These are phyloP conservation scores for Merodon equestris DNA, from an alignment of 2,888 invertebrate species.

Conservation along the genomic window DNA sequence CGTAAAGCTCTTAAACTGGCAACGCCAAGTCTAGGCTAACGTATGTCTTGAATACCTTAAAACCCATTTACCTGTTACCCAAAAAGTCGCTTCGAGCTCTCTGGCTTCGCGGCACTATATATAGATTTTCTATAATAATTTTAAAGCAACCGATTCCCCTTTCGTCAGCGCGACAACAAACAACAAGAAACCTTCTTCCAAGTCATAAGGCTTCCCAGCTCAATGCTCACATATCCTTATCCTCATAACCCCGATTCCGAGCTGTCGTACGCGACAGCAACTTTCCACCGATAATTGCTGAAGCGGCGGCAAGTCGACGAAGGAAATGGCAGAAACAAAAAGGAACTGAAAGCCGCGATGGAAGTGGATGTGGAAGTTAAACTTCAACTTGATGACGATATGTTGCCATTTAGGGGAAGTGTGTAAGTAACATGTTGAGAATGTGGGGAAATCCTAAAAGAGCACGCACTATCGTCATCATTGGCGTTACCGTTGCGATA, in stretches of 20 bases:
- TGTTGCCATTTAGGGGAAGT: slow-evolving; percentile 15
- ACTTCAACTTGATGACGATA: slow-evolving; percentile 61
- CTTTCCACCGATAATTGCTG: slow-evolving; percentile 43
- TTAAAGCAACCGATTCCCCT: too few species aligned
- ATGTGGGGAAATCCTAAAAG: slow-evolving; percentile 61
- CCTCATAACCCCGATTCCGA: slow-evolving; percentile 18
- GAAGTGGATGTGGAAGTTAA: slow-evolving; percentile 60
- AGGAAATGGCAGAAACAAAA: too few species aligned
- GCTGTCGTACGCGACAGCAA: slow-evolving; percentile 39
- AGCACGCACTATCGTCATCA: slow-evolving; percentile 56
- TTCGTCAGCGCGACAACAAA: too few species aligned
- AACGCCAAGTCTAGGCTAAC: too few species aligned
- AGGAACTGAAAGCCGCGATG: too few species aligned
- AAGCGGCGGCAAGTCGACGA: not conserved
- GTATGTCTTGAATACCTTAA: too few species aligned
- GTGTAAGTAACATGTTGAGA: slow-evolving; percentile 14
- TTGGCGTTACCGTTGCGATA: slow-evolving; percentile 53
- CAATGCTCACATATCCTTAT: slow-evolving; percentile 49
- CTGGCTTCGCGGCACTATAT: too few species aligned
- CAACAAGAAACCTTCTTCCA: too few species aligned
- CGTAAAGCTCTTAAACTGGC: too few species aligned
- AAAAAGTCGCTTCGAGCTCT: too few species aligned
- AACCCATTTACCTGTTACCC: too few species aligned
- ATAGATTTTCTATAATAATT: too few species aligned
- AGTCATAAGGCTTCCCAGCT: slow-evolving; percentile 3